Base-by-base conservation (phyloP, 2,888 invertebrate species). In the Baccha elongata region DNA sequence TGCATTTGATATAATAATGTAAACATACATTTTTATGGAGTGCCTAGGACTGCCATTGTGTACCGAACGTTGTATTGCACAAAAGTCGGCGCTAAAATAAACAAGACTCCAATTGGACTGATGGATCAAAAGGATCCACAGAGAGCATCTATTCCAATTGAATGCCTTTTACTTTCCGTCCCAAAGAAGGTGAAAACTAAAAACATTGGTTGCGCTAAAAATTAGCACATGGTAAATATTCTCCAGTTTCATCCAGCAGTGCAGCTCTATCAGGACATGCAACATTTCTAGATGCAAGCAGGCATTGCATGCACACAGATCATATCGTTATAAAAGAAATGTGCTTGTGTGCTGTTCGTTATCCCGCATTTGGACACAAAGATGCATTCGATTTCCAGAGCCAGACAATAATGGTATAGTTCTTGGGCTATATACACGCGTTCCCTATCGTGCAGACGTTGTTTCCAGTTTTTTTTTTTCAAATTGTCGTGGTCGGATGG, bases 91-190 rank as follows among this genome's bases (percentile, higher is more conserved):
- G 81, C 75, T 67, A 44, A 81, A 67, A 64, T 80, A 80, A 68
- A 80, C 68, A 73, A 11, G 35, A 3, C 13, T 44, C 46, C 10
- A n/a, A 44, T 42, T 65, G 71, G n/a, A 44, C 29, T 23, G 58
- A 48, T 32, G 52, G 48, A 72, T 72, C 67, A 64, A 72, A 83
- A 83, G 72, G 72, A 76, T 68, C 50, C 62, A 15, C 68, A 35
- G 21, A 40, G 29, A 73, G 32, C 32, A 76, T 19, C 29, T 21
- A 62, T 19, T 10, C 13, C 11, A 19, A 26, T 23, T 13, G 19
- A n/a, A 48, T 76, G 53, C 40, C 83, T 76, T 83, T 83, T 83
- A 83, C 83, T 83, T 83, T 83, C 72, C 50, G 72, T 60, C 44
- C 46, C 17, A 64, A 32, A 72, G 72, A 65, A 81, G 81, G 76